phyloP scores from a whole-genome alignment of 2,888 invertebrate species.

The Melipona bicolor region DNA sequence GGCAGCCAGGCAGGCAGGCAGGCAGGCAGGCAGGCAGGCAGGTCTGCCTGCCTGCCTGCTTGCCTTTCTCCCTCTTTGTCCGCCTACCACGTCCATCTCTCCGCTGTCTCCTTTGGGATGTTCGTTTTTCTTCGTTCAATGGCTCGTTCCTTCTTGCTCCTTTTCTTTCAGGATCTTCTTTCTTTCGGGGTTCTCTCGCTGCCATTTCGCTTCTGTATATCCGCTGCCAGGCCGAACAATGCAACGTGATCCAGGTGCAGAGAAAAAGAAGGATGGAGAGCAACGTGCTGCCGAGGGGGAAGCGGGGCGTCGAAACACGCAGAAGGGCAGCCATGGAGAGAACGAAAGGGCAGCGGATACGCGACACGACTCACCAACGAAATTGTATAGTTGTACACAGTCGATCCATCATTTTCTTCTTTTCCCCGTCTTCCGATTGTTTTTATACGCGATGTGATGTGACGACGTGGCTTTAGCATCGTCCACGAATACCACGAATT shows the following conservation, averaged over 20 bases:
- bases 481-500: background rate
- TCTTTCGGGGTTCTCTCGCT: slow-evolving; percentile 59
- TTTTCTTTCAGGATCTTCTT: slow-evolving; percentile 61
- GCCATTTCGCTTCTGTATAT: slow-evolving; percentile 67
- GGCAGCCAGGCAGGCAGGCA: too few relatives aligned
- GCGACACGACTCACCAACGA: slow-evolving; percentile 45
- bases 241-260: slow-evolving; percentile 71
- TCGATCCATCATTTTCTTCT: background rate
- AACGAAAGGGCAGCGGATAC: slow-evolving; percentile 24
- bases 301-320: slow-evolving; percentile 1
- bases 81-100: slow-evolving; percentile 12
- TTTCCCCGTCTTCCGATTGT: background rate
- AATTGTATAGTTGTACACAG: slow-evolving; percentile 50
- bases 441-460: slow-evolving; percentile 19
- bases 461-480: slow-evolving; percentile 4
- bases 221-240: slow-evolving; percentile 64
- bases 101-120: background rate
- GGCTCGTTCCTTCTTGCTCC: slow-evolving; percentile 54
- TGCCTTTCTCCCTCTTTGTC: slow-evolving; percentile 3
- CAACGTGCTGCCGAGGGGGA: background rate
- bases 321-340: background rate
- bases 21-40: too few relatives aligned
- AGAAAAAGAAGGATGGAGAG: slow-evolving; percentile 55
- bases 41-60: background rate
- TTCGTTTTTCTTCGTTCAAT: slow-evolving; percentile 56